Evolutionary conservation across 2,113 vertebrate species (phyloP).

Genomic region (Perca schrenkii): DNA sequence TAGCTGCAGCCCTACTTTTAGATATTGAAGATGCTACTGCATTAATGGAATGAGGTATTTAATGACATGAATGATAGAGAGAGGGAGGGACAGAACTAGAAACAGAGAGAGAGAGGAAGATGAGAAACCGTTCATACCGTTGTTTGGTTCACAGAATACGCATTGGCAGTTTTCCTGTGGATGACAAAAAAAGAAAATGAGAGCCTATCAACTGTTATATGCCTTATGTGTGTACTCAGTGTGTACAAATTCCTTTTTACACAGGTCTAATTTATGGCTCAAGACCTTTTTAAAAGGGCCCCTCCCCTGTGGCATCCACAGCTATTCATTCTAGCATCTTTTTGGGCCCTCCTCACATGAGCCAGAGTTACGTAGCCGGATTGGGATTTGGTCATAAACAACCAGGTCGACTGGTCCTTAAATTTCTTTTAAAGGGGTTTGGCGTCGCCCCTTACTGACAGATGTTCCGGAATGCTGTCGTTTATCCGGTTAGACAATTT

Average conservation of each 20-base stretch:
- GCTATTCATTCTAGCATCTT: no score
- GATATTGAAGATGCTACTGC: not conserved
- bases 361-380: no score
- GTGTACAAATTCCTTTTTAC: not conserved
- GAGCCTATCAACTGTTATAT: not conserved
- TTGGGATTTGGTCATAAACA: no score
- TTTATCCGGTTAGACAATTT: no score
- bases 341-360: no score
- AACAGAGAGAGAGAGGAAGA: not conserved
- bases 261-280: constrained; percentile 1
- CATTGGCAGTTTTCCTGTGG: constrained; percentile 53
- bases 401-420: no score
- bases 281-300: not conserved
- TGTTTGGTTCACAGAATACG: constrained; percentile 57
- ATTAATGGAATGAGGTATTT: not conserved
- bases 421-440: no score
- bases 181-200: constrained; percentile 22
- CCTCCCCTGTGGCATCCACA: no score
- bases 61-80: not conserved
- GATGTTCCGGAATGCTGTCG: no score
- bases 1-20: not conserved
- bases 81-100: not conserved
- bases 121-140: constrained; percentile 49
- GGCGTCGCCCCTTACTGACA: no score
- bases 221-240: not conserved